Conservation (phyloP, 2,888 invertebrate genomes). For the Cataglyphis rosenhaueri region DNA sequence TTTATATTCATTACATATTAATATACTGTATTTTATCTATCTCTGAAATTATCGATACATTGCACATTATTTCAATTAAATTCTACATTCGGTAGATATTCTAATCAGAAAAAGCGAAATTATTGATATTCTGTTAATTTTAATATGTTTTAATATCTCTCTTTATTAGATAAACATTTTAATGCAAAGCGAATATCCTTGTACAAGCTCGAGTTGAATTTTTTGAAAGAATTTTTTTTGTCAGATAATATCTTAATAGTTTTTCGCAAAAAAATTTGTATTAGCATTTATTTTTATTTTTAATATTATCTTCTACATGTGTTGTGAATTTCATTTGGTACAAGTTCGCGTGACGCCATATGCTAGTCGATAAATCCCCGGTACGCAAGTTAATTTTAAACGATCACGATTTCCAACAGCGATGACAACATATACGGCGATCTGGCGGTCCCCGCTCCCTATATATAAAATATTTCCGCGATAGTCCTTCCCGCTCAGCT, state of each 20-base stretch:
- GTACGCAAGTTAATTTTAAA: constrained; percentile 73
- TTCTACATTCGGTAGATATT: not conserved
- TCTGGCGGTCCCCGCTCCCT: not conserved
- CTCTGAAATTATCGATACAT: not conserved
- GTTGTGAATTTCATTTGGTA: constrained; percentile 59
- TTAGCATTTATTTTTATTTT: not conserved
- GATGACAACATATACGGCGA: constrained; percentile 69
- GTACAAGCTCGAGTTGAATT: not conserved
- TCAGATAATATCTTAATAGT: not conserved
- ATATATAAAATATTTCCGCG: not conserved
- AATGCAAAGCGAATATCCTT: not conserved
- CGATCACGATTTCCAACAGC: constrained; percentile 69
- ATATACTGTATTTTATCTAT: not conserved
- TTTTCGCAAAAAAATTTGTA: not conserved
- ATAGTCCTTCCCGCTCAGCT: constrained; percentile 15
- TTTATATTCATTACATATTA: not conserved
- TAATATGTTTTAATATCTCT: not conserved
- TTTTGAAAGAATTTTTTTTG: not conserved
- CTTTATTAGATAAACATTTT: not conserved
- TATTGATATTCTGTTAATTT: not conserved
- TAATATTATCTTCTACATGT: not conserved
- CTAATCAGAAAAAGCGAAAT: not conserved
- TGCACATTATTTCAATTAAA: not conserved
- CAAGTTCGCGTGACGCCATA: constrained; percentile 65
- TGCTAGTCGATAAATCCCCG: constrained; percentile 67